Evolutionary conservation across 92 coral and sea anemone genomes (phyloP), one percentile per base, ranked within the genome.

Genomic region (Epizoanthus illoricatus): DNA sequence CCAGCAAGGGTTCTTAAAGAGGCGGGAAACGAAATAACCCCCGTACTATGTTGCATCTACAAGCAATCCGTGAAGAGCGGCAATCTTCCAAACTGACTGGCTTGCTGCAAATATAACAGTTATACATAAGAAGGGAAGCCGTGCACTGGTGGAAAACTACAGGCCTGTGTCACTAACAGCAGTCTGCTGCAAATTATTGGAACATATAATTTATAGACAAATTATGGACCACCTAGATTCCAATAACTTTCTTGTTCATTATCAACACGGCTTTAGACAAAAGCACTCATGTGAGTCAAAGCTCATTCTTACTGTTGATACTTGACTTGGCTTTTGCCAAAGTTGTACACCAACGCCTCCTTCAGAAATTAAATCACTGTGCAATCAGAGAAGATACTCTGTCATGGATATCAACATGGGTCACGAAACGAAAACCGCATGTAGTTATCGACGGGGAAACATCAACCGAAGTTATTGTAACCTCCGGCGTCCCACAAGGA

Each of bases 241-340:
- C 28, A 45, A 8, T 12, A 69, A 69, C 18, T 69, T 28, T 18
- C n/a, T 69, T 40, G 73, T 69, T 10, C 15, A 69, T 69, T 69
- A 28, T 9, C 73, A 69, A 33, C 73, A 69, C 45, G 79, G 64
- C 15, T 73, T 73, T 52, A 15, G 63, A 73, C 23, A 54, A 54
- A 73, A 73, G 13, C 63, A 74, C 39, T 74, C 63, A 47, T 74
- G 33, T 3, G 65, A 52, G 7, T 49, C 39, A 52, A 64, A 74
- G 79, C 79, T 74, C 62, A 74, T 74, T 57, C 33, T 74, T 9
- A 69, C 73, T 42, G 43, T 69, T 28, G n/a, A 69, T 69, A 28
- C 0, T 28, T 28, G 36, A 28, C 2, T 28, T 28, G 36, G 36
- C 36, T 28, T 28, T 28, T 1, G 36, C 1, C 36, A 28, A 28